Percentiles rank a stretch among this genome's conserved stretches.
Conservation (phyloP, 2,888 invertebrate species). For the Heliconius erato region DNA sequence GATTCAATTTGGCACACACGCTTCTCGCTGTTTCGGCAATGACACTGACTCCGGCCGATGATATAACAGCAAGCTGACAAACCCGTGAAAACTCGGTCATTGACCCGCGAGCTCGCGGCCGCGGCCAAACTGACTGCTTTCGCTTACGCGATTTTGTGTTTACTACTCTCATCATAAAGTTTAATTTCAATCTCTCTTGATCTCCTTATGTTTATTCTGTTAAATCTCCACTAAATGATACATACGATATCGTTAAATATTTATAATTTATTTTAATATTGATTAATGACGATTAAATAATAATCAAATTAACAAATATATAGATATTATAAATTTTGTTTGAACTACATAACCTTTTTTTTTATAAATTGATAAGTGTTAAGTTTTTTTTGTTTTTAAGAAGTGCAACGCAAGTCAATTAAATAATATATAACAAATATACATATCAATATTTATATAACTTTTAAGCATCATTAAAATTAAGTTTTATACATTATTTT, state of each 20-base stretch:
- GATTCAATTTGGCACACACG: constrained; percentile 72
- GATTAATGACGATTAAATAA: background rate
- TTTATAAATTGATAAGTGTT: no score
- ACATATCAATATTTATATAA: no score
- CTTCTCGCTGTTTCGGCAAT: constrained; percentile 80
- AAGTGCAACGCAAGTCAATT: no score
- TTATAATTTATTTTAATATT: constrained; percentile 17
- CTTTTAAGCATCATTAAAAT: no score
- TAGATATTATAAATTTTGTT: no score
- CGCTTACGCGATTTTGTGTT: constrained; percentile 78
- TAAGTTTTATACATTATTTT: no score
- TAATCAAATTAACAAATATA: no score
- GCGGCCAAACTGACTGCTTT: constrained; percentile 73
- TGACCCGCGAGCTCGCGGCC: constrained; percentile 76
- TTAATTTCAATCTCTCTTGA: constrained; percentile 63
- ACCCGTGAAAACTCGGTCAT: constrained; percentile 86
- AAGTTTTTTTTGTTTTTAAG: no score
- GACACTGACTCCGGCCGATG: constrained; percentile 85
- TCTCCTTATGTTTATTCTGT: constrained; percentile 66
- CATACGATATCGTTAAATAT: constrained; percentile 53
- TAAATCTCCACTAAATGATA: constrained; percentile 62
- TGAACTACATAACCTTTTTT: no score
- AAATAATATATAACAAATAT: no score
- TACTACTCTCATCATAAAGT: constrained; percentile 70
- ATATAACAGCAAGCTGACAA: constrained; percentile 86